These are phyloP conservation scores for Pangasius macronema DNA, from an alignment of 2,797 vertebrate species.

Conservation along the genomic window DNA sequence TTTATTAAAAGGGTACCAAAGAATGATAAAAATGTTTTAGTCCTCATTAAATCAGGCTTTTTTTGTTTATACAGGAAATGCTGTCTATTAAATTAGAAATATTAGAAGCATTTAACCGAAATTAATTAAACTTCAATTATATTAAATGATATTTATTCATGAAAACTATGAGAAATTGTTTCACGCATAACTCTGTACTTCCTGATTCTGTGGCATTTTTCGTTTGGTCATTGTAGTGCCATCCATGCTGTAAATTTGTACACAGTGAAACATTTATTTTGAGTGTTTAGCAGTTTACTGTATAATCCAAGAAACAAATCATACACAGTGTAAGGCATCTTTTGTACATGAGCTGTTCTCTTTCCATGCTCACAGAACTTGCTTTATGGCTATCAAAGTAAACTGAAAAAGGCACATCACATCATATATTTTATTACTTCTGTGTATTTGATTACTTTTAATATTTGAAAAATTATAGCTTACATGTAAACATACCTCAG, in stretches of 20 bases:
- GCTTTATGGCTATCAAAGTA: not conserved
- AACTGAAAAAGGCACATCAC: not conserved
- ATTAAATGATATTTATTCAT: conserved; percentile 28
- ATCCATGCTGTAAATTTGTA: conserved; percentile 12
- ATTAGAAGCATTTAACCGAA: not conserved
- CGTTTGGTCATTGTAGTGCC: not conserved
- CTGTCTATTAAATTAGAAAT: conserved; percentile 23
- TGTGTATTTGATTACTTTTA: conserved; percentile 48
- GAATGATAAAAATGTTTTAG: not conserved
- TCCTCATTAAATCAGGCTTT: not conserved
- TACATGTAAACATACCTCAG: conserved; percentile 39
- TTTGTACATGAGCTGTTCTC: not conserved
- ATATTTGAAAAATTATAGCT: conserved; percentile 26
- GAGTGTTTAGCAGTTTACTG: not conserved
- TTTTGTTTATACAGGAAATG: not conserved
- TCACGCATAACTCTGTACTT: not conserved
- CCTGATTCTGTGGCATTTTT: not conserved
- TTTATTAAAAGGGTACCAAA: not conserved
- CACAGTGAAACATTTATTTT: conserved; percentile 17
- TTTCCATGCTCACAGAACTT: not conserved
- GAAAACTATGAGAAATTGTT: not conserved
- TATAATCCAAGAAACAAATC: not conserved
- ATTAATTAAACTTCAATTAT: conserved; percentile 1
- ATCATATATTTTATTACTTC: conserved; percentile 50
- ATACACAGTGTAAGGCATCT: not conserved